These are phyloP conservation scores for Climacteris rufus DNA, from an alignment of 2,113 vertebrate species.

Conservation along the genomic window DNA sequence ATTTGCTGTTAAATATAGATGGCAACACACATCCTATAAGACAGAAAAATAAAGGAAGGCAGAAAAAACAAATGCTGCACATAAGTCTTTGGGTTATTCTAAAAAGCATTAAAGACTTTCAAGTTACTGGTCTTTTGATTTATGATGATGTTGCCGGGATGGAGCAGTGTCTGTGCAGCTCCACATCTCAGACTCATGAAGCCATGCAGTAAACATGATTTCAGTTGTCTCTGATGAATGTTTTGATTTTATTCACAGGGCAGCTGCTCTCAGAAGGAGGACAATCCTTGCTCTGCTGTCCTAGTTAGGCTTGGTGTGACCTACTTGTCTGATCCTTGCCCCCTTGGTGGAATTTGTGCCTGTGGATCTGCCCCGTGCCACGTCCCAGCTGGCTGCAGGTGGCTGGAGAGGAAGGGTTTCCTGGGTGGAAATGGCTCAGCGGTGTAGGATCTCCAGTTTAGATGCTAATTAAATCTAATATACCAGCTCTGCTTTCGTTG, in stretches of 20 bases:
- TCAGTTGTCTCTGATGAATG: background rate
- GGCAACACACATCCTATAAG: background rate
- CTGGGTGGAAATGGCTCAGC: background rate
- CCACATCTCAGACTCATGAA: background rate
- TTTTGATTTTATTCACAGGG: background rate
- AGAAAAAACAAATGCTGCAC: background rate
- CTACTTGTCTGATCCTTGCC: background rate
- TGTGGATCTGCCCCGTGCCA: background rate
- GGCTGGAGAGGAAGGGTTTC: background rate
- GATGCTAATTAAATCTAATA: slow-evolving; percentile 28
- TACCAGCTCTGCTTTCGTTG: background rate
- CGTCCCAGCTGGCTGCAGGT: background rate
- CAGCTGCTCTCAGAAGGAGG: background rate
- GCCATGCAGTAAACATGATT: slow-evolving; percentile 28
- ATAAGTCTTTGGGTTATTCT: slow-evolving; percentile 19
- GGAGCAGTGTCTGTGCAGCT: background rate
- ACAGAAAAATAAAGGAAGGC: background rate
- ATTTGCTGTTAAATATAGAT: slow-evolving; percentile 49
- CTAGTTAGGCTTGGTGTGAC: background rate
- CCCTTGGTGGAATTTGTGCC: background rate
- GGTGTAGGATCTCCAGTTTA: background rate
- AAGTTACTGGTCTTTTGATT: slow-evolving; percentile 39
- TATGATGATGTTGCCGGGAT: background rate
- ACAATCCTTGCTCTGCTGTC: background rate
- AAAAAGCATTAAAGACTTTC: slow-evolving; percentile 16